phyloP scores from a whole-genome alignment of 2,888 invertebrate genomes.

The Sphaerophoria rueppellii region DNA sequence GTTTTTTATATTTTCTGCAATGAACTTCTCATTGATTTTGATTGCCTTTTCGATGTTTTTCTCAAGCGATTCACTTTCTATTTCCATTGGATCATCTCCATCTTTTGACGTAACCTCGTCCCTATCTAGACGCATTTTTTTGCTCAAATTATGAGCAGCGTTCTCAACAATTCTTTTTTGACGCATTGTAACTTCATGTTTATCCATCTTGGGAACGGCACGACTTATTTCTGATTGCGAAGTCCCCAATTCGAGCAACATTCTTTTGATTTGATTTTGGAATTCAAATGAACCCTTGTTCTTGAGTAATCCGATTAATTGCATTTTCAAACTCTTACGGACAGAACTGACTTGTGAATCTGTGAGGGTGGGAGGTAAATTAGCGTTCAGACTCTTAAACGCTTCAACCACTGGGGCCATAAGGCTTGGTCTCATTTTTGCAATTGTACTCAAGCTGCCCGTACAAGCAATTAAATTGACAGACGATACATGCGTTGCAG shows the following conservation, averaged over 20 bases:
- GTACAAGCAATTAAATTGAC: constrained; percentile 98
- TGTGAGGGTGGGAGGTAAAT: constrained; percentile 91
- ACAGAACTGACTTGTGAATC: constrained; percentile 96
- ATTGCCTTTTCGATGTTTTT: constrained; percentile 79
- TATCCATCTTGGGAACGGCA: constrained; percentile 87
- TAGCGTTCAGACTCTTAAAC: constrained; percentile 88
- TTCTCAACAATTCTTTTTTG: constrained; percentile 85
- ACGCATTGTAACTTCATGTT: constrained; percentile 83
- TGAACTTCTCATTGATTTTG: constrained; percentile 85
- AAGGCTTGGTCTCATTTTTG: constrained; percentile 93
- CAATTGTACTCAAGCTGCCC: constrained; percentile 94
- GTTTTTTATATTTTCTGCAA: constrained; percentile 85
- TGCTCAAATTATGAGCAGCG: constrained; percentile 79
- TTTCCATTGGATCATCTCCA: constrained; percentile 77
- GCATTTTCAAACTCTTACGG: constrained; percentile 94
- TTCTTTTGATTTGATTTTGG: constrained; percentile 89
- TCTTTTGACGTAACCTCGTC: constrained; percentile 59
- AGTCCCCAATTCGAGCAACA: constrained; percentile 94
- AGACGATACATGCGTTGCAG: constrained; percentile 96
- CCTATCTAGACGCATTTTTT: constrained; percentile 81
- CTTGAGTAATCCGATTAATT: constrained; percentile 91
- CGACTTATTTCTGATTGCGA: constrained; percentile 90
- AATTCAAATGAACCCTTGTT: constrained; percentile 92
- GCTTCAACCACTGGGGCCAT: constrained; percentile 93
- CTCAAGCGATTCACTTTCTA: constrained; percentile 83